Base-by-base conservation (phyloP, 2,888 invertebrate species). In the Ectropis crepuscularia region DNA sequence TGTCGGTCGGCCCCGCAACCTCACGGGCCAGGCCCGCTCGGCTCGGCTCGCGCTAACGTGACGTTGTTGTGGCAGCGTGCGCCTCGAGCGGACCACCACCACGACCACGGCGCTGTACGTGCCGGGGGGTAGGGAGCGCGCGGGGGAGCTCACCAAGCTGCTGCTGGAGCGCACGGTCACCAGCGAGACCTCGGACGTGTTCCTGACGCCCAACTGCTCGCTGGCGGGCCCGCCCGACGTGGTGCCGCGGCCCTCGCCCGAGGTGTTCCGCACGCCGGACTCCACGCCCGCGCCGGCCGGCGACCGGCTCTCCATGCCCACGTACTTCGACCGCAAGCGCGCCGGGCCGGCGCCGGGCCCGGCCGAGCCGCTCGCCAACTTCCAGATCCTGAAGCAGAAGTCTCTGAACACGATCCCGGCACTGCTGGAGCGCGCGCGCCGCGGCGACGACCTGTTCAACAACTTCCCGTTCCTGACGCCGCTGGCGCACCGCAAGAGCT, bases 391-490 rank as follows among this genome's bases (percentile, higher is more conserved):
- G 78, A 93, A 93, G 71, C 93, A 93, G 81, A 92, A 91, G 71
- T 92, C 92, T 36, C 83, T 92, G 6, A 92, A 88, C 79, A 91
- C 91, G 6, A 90, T 93, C 57, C 91, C 92, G 51, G 89, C 90
- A 58, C 70, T 87, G 59, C 75, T 88, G 48, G 92, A 92, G 62
- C 78, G 79, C 68, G 78, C 77, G 68, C 81, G 76, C 61, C 81
- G 81, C 67, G 82, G 79, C 78, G 90, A 89, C 74, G 92, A 93
- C 75, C 77, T 94, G 65, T 93, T 94, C 81, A 93, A 92, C 65
- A 93, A 93, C 78, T 93, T 93, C 64, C 93, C 92, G 57, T 94
- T 94, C 76, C 82, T 94, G 69, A 95, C 95, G 63, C 95, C 95
- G 54, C 87, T 94, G 48, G 93, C 94, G 61, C 91, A 93, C 77